Conservation (phyloP, 2,113 vertebrate species). For the Burhinus bistriatus region DNA sequence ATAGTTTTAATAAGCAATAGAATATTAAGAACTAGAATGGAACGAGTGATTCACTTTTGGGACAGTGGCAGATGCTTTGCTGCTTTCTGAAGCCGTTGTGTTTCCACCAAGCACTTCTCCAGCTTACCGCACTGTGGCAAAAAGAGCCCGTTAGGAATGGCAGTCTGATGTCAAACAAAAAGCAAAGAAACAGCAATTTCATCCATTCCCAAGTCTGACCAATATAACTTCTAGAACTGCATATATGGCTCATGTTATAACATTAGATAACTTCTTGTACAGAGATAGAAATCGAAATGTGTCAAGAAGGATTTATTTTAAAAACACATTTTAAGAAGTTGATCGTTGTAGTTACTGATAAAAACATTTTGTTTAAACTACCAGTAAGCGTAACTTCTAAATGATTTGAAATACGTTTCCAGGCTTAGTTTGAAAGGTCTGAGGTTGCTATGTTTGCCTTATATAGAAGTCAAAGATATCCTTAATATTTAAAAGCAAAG, state of each 20-base stretch:
- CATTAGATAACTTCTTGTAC: neutral
- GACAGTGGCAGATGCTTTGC: neutral
- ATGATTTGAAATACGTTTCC: neutral
- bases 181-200: neutral
- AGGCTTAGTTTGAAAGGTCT: neutral
- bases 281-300: neutral
- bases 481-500: neutral
- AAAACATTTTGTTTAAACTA: neutral
- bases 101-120: neutral
- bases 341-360: neutral
- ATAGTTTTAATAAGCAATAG: neutral
- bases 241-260: neutral
- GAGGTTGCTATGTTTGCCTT: neutral
- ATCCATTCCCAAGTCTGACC: neutral
- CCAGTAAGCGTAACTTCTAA: neutral
- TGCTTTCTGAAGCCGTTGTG: neutral
- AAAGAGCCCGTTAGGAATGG: neutral
- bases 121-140: neutral
- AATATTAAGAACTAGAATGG: neutral
- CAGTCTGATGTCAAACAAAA: neutral
- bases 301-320: neutral
- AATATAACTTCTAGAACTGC: neutral
- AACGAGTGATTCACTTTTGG: rapidly evolving
- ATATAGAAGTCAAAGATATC: neutral
- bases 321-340: neutral